A percentile compares a stretch with the other conserved stretches of the same genome.
These are phyloP conservation scores for Bombus affinis DNA, from an alignment of 1,140 invertebrate genomes.

Conservation along the genomic window DNA sequence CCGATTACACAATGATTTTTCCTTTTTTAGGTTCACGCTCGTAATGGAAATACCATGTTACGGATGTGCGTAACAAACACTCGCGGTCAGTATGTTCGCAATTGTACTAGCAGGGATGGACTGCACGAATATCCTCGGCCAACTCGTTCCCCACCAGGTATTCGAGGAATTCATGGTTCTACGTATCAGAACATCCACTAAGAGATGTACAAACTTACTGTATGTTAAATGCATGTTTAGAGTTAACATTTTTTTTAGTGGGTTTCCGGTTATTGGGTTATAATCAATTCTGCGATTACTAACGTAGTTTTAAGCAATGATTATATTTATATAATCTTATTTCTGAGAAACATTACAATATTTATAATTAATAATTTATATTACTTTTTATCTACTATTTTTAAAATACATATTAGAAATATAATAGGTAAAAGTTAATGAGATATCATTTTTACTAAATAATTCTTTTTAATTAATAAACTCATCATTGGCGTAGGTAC, in stretches of 20 bases:
- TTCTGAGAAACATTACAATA: not conserved
- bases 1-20: not conserved
- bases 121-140: slow-evolving; percentile 51
- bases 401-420: too few relatives aligned
- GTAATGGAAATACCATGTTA: not conserved
- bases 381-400: not conserved
- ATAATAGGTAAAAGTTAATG: not conserved
- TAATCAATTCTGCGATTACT: not conserved
- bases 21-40: not conserved
- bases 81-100: slow-evolving; percentile 36
- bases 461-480: not conserved
- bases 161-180: slow-evolving; percentile 35
- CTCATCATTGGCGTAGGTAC: not conserved
- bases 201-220: not conserved
- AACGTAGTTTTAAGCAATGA: not conserved
- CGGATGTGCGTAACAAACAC: slow-evolving; percentile 1
- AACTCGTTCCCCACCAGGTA: slow-evolving; percentile 52
- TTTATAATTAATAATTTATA: not conserved
- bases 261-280: not conserved
- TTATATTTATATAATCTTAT: not conserved
- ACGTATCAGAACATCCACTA: slow-evolving; percentile 1
- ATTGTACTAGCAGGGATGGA: slow-evolving; percentile 60
- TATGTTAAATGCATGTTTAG: not conserved
- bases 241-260: not conserved
- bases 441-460: not conserved